phyloP scores from a whole-genome alignment of 2,113 vertebrate species.

The Sus scrofa region T2T-Sscrofa CM000813.6:123104001-123104500 shows the following conservation, averaged over 20 bases:
- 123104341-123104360: background rate
- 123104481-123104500: background rate
- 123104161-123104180: background rate
- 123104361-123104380: too few relatives aligned
- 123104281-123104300: background rate
- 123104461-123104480: background rate
- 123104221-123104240: constrained; percentile 1
- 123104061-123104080: constrained; percentile 34
- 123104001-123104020: background rate
- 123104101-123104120: constrained; percentile 39
- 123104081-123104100: background rate
- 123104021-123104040: background rate
- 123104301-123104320: background rate
- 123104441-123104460: background rate
- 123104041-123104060: background rate
- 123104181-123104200: background rate
- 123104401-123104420: background rate
- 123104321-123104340: background rate
- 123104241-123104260: background rate
- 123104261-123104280: background rate
- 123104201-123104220: background rate
- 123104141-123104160: constrained; percentile 8
- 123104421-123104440: background rate
- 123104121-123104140: constrained; percentile 47
- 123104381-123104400: background rate